These are phyloP conservation scores for Apis dorsata DNA, from an alignment of 1,140 invertebrate species.

Conservation along the genomic window DNA sequence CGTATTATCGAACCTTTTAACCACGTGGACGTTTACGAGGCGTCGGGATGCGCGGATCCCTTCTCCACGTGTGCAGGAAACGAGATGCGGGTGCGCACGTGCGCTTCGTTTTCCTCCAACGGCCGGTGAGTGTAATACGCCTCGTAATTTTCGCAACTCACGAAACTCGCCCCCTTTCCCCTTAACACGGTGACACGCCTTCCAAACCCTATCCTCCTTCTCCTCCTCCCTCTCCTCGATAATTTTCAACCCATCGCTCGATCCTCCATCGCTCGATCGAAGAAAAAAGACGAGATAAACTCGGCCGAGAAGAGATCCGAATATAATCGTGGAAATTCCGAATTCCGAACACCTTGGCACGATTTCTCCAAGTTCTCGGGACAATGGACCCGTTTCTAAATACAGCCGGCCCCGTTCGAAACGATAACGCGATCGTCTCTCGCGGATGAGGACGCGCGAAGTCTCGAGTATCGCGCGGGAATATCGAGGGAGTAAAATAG, in stretches of 20 bases:
- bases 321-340: neutral
- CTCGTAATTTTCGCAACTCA: slow-evolving; percentile 29
- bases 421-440: no score
- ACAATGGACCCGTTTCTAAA: slow-evolving; percentile 8
- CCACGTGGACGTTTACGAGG: slow-evolving; percentile 68
- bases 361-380: slow-evolving; percentile 32
- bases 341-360: slow-evolving; percentile 50
- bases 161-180: no score
- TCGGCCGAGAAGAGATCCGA: no score
- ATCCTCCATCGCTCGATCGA: no score
- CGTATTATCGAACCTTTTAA: slow-evolving; percentile 71
- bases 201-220: no score
- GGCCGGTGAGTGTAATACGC: slow-evolving; percentile 23
- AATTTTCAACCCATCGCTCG: no score
- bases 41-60: slow-evolving; percentile 23
- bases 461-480: no score
- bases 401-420: neutral
- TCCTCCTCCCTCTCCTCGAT: no score
- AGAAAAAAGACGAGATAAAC: no score
- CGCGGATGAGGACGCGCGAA: no score
- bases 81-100: slow-evolving; percentile 73
- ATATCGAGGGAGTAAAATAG: no score
- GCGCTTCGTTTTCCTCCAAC: slow-evolving; percentile 56
- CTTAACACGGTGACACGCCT: no score
- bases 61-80: slow-evolving; percentile 75